Evolutionary conservation across 2,888 invertebrate species (phyloP).

Genomic region (Dryococelus australis): DNA sequence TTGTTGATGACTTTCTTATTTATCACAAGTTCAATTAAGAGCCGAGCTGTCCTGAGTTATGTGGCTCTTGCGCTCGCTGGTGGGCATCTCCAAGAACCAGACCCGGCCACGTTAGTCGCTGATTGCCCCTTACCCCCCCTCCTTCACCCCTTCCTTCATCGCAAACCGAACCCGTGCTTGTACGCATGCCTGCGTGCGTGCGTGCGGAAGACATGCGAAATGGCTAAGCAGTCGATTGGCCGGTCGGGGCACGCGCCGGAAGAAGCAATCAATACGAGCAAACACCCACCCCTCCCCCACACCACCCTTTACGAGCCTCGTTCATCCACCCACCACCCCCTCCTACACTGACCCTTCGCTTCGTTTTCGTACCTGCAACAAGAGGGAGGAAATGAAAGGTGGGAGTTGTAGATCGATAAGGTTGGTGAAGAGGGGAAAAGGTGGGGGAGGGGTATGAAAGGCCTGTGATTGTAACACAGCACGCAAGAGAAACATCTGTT

Average conservation of each 20-base stretch:
- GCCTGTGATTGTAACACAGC: background rate
- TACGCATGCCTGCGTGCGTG: background rate
- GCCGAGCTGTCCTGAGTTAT: too few species aligned
- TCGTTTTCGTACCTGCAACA: background rate
- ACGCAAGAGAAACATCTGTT: background rate
- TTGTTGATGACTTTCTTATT: too few species aligned
- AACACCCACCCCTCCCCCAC: background rate
- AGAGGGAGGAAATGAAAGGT: background rate
- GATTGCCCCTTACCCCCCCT: background rate
- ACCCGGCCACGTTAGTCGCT: background rate
- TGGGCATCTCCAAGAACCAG: background rate
- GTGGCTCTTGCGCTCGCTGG: too few species aligned
- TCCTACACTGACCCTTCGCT: background rate
- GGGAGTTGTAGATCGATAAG: background rate
- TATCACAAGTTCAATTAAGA: too few species aligned
- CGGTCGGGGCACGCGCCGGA: conserved; percentile 8
- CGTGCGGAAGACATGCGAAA: background rate
- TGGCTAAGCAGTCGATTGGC: conserved; percentile 10
- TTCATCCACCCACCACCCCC: background rate
- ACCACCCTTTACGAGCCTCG: background rate
- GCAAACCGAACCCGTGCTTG: too few species aligned
- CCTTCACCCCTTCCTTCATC: background rate
- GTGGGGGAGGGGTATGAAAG: background rate
- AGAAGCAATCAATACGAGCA: background rate
- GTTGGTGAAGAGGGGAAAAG: background rate